These are phyloP conservation scores for Alentia gelatinosa DNA, from an alignment of 2,888 invertebrate species.

Conservation along the genomic window DNA sequence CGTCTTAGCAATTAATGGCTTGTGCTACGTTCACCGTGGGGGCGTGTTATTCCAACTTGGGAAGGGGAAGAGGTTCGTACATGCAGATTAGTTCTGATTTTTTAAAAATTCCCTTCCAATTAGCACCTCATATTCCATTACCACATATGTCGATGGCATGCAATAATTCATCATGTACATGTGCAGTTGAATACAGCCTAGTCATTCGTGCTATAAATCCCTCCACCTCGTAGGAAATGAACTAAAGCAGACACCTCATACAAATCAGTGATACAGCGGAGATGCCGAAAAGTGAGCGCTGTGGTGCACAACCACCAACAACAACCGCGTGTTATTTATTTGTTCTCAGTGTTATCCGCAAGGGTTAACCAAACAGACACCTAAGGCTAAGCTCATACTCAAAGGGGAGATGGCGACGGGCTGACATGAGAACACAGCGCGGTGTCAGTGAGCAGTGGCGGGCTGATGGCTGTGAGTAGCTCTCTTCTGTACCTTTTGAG, in stretches of 20 bases:
- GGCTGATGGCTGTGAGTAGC: background rate
- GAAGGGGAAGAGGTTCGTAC: background rate
- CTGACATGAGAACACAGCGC: background rate
- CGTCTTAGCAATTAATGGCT: no score
- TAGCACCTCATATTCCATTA: no score
- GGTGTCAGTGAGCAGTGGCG: slow-evolving; percentile 4
- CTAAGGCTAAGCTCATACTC: background rate
- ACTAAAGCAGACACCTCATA: background rate
- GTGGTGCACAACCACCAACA: background rate
- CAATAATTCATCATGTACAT: no score
- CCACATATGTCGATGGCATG: no score
- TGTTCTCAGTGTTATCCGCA: background rate
- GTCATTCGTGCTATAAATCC: no score
- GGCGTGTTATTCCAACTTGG: background rate
- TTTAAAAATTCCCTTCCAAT: no score
- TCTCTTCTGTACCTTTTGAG: background rate
- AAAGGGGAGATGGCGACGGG: background rate
- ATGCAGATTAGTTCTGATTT: no score
- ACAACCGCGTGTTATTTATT: no score
- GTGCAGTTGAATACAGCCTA: no score
- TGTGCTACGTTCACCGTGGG: no score
- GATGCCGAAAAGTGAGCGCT: background rate
- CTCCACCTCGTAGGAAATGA: no score
- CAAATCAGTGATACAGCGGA: background rate
- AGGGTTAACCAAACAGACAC: background rate